Base-by-base conservation (phyloP, 1,140 invertebrate genomes). In the Neodiprion lecontei region DNA sequence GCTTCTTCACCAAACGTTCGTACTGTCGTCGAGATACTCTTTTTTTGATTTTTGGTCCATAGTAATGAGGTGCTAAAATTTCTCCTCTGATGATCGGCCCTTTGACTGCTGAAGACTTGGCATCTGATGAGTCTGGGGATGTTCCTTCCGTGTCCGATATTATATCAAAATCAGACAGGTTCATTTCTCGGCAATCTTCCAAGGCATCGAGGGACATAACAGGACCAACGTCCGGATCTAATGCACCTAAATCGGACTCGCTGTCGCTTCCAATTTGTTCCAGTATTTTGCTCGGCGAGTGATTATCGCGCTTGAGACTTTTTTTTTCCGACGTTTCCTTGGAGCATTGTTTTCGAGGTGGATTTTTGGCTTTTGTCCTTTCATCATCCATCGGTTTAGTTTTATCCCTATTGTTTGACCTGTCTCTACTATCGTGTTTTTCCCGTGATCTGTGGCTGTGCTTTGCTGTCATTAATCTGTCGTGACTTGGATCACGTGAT, bases 141-240 rank as follows among this genome's bases (percentile, higher is more conserved):
- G 79, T 81, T 67, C 79, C 83, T 9, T 82, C 81, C 0, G 79
- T 82, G 10, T 85, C 83, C 0, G 84, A 85, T 3, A 85, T 28
- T 21, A 85, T 79, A 23, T 85, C 82, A 28, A 84, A 85, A 74
- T 84, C 82, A 0, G 82, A 84, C 12, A 85, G 71, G 74, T 84
- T 82, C 40, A 84, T 77, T 48, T 84, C 83, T 70, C 80, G 80
- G 67, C 78, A 82, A 47, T 79, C 80, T 67, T 79, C 80, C 53
- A 61, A 61, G 11, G 3, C 48, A 7, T 82, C 79, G 9, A 68
- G 28, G 9, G 76, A 53, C 7, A 69, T 28, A 40, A 71, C 48
- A 11, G 70, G 70, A 23, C 70, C 70, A 12, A 71, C 70, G 48
- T 71, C 70, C 10, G 70, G 48, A 48, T 71, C 72, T 61, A 68